phyloP scores from a whole-genome alignment of 2,113 vertebrate genomes.

The Phrynosoma blainvillii region DNA sequence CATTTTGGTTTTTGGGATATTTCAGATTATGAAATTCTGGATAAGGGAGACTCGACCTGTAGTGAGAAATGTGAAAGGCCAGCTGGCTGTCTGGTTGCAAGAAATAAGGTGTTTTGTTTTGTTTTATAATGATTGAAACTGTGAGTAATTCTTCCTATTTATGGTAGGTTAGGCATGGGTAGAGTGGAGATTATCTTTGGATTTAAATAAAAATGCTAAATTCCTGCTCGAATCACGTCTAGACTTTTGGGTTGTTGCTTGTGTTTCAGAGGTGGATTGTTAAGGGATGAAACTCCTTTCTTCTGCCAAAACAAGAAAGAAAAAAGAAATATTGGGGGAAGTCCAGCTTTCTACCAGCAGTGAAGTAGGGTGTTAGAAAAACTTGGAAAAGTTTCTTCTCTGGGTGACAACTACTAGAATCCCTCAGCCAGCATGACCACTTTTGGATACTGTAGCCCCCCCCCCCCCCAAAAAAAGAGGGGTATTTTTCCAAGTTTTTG shows the following conservation, averaged over 20 bases:
- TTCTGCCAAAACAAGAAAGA: neutral
- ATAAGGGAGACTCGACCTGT: neutral
- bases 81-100: conserved; percentile 31
- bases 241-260: neutral
- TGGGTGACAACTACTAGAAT: no score
- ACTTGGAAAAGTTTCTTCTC: no score
- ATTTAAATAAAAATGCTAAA: neutral
- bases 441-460: no score
- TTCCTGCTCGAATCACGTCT: neutral
- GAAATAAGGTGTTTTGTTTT: conserved; percentile 19
- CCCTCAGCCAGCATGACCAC: no score
- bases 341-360: no score
- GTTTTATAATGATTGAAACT: conserved; percentile 17
- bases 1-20: no score
- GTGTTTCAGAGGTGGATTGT: neutral
- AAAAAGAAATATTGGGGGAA: no score
- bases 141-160: conserved; percentile 11
- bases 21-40: no score
- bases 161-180: conserved; percentile 17
- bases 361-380: no score
- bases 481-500: no score
- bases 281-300: neutral
- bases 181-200: neutral
- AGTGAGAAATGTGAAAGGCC: conserved; percentile 16
- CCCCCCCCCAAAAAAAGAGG: no score